A percentile compares a stretch with the other conserved stretches of the same genome.
Evolutionary conservation across 35 echinoderm and acorn worm genomes (phyloP).

Genomic region (Nesometra sesokonis): DNA sequence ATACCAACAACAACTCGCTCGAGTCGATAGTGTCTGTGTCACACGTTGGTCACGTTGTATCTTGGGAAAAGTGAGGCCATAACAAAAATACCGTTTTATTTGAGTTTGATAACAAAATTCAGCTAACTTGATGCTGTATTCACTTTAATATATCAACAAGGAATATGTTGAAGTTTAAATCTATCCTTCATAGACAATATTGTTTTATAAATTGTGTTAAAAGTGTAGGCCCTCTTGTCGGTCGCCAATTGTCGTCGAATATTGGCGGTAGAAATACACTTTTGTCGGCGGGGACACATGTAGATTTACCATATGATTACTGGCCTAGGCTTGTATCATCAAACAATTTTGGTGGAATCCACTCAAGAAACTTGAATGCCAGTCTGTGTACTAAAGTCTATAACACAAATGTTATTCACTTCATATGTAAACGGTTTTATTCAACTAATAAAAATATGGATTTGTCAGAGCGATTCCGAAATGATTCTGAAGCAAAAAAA

Average conservation of each 20-base stretch:
- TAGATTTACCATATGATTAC: not conserved
- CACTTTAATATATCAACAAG: no score
- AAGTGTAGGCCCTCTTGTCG: not conserved
- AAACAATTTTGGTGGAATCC: not conserved
- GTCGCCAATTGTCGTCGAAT: not conserved
- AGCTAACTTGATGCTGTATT: no score
- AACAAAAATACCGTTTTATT: no score
- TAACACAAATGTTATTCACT: not conserved
- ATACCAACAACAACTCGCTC: no score
- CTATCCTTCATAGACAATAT: no score
- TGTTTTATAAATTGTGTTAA: no score
- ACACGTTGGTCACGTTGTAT: no score
- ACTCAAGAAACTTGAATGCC: not conserved
- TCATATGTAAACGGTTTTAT: not conserved
- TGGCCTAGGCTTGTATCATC: not conserved
- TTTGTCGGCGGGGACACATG: not conserved
- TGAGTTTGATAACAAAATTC: no score
- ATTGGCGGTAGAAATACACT: not conserved
- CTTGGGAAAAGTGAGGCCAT: no score
- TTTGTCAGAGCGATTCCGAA: not conserved
- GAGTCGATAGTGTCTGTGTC: no score
- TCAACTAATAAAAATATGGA: not conserved
- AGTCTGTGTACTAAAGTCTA: not conserved
- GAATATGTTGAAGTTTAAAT: no score
- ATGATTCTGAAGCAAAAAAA: not conserved